These are phyloP conservation scores for Plebejus argus DNA, from an alignment of 2,888 invertebrate species.

Conservation along the genomic window DNA sequence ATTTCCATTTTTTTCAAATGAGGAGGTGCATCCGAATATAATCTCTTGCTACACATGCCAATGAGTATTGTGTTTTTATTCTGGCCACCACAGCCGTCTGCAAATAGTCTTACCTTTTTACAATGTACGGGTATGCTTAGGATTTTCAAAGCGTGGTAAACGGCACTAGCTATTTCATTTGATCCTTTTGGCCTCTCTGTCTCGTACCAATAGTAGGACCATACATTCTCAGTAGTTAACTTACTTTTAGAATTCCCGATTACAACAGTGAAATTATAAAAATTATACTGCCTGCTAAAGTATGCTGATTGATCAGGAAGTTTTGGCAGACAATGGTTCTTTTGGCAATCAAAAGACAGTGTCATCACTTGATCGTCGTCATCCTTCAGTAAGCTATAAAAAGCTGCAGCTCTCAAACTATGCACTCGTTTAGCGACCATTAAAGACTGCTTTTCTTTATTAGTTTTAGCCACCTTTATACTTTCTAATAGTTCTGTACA, in stretches of 20 bases:
- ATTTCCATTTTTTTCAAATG: constrained; percentile 28
- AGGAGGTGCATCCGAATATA: constrained; percentile 23
- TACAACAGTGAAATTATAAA: constrained; percentile 25
- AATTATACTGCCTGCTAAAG: constrained; percentile 26
- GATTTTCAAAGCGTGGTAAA: constrained; percentile 24
- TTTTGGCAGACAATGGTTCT: constrained; percentile 29
- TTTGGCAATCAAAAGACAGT: constrained; percentile 32
- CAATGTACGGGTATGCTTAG: constrained; percentile 12
- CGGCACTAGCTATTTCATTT: constrained; percentile 29
- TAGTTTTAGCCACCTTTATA: constrained; percentile 24
- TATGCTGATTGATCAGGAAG: constrained; percentile 4
- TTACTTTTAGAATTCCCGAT: constrained; percentile 26
- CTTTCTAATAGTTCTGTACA: constrained; percentile 24
- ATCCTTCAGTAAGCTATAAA: constrained; percentile 26
- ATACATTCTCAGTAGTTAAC: constrained; percentile 25
- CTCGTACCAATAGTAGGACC: constrained; percentile 28
- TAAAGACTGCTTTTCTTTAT: constrained; percentile 25
- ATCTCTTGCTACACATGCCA: constrained; percentile 31
- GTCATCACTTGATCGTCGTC: constrained; percentile 18
- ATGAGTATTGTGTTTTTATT: constrained; percentile 27
- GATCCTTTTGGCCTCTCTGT: constrained; percentile 24
- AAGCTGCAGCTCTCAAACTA: constrained; percentile 24
- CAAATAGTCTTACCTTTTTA: constrained; percentile 22
- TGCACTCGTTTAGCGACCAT: constrained; percentile 27
- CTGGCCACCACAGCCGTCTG: constrained; percentile 30